These are phyloP conservation scores for Pseudomyrmex concolor DNA, from an alignment of 1,140 invertebrate species.

Conservation along the genomic window DNA sequence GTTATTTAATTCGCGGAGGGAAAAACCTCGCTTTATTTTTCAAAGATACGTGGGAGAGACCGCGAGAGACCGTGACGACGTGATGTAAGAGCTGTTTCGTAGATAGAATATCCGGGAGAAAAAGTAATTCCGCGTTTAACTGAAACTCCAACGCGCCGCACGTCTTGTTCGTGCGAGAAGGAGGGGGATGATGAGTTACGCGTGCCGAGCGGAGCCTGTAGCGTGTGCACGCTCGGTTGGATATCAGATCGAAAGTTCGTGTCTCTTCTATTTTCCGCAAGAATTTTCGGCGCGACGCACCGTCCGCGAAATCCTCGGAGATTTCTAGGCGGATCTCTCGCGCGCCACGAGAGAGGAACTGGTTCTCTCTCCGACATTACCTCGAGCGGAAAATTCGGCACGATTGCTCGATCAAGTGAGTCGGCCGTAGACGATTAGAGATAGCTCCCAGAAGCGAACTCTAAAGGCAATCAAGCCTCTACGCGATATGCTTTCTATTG, in stretches of 20 bases:
- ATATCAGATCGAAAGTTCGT: conserved; percentile 73
- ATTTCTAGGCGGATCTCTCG: conserved; percentile 44
- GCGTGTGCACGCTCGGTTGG: conserved; percentile 61
- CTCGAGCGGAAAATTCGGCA: conserved; percentile 64
- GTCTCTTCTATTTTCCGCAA: conserved; percentile 71
- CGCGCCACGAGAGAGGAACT: not conserved
- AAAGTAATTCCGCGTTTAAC: conserved; percentile 64
- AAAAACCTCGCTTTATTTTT: no score
- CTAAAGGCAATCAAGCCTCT: conserved; percentile 67
- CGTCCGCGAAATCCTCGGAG: conserved; percentile 68
- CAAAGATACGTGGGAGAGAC: no score
- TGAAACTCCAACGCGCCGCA: conserved; percentile 48
- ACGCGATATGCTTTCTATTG: conserved; percentile 51
- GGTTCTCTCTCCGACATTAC: not conserved
- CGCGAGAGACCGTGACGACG: no score
- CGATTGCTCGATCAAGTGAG: conserved; percentile 73
- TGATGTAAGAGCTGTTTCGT: conserved; percentile 23
- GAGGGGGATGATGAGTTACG: conserved; percentile 53
- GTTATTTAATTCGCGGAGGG: conserved; percentile 17
- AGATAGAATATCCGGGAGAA: conserved; percentile 14
- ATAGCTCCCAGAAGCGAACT: conserved; percentile 68
- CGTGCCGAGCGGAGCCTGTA: conserved; percentile 54
- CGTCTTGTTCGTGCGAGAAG: not conserved
- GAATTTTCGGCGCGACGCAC: conserved; percentile 69
- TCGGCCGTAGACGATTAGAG: conserved; percentile 73